Conservation (phyloP, 2,113 vertebrate genomes). For the Podocnemis expansa region DNA sequence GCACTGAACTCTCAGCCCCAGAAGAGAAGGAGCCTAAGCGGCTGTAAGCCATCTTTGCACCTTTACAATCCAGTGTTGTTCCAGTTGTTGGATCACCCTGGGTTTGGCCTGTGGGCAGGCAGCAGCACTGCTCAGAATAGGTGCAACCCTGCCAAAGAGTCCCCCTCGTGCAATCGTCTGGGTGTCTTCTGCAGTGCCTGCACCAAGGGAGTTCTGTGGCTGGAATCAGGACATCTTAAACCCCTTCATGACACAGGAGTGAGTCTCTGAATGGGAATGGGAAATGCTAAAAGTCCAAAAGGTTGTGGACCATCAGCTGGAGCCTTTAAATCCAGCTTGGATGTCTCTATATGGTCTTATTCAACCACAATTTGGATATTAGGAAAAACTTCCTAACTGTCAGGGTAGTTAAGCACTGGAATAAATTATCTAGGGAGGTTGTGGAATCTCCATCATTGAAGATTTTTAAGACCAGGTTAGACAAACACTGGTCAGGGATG, state of each 20-base stretch:
- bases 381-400: no score
- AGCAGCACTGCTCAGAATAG: background rate
- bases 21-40: background rate
- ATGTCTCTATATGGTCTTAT: background rate
- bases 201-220: background rate
- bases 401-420: no score
- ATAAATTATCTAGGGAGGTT: no score
- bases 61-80: background rate
- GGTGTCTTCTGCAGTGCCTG: background rate
- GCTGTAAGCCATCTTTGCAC: accelerated
- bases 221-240: background rate
- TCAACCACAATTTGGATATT: background rate
- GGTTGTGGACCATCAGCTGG: background rate
- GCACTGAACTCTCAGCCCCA: accelerated
- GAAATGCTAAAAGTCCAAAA: background rate
- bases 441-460: no score
- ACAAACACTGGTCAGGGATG: no score
- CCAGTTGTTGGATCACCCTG: accelerated
- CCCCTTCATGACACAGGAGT: background rate
- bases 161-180: background rate
- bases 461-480: no score
- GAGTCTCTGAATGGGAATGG: background rate
- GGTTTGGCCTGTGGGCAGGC: accelerated
- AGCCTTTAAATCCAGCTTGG: background rate
- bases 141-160: background rate